phyloP scores from a whole-genome alignment of 2,113 vertebrate species.

The Tupaia chinensis region DNA sequence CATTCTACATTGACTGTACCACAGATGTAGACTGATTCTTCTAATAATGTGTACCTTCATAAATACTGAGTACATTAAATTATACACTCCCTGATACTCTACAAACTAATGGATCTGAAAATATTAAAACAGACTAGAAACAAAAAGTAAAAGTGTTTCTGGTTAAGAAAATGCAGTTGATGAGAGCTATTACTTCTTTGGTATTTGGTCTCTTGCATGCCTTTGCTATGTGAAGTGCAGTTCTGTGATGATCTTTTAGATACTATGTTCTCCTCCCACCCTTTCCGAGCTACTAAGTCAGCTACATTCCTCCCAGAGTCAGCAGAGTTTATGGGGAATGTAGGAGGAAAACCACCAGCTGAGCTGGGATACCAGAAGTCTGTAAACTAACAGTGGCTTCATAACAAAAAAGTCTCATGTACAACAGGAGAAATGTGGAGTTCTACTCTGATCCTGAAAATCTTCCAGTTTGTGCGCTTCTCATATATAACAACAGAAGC shows the following conservation, averaged over 20 bases:
- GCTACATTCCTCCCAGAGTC: neutral
- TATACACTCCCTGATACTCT: neutral
- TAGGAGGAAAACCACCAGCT: neutral
- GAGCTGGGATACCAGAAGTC: neutral
- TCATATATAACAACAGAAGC: neutral
- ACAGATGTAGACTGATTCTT: neutral
- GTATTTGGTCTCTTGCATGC: neutral
- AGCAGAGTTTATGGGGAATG: neutral
- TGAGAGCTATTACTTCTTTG: neutral
- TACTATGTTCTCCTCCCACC: neutral
- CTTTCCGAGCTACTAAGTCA: neutral
- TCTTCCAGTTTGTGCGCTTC: neutral
- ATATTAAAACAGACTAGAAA: neutral
- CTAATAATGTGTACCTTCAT: neutral
- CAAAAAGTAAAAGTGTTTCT: constrained; percentile 26
- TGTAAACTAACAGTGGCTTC: neutral
- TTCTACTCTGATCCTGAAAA: neutral
- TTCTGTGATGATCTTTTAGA: neutral
- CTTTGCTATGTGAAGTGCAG: neutral
- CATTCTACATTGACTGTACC: neutral
- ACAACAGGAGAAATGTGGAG: neutral
- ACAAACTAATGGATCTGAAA: neutral
- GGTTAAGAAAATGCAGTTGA: neutral
- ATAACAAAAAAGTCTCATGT: neutral
- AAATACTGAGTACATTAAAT: neutral